Percentiles rank a stretch among this genome's conserved stretches.
Conservation (phyloP, 2,113 vertebrate species). For the Thymallus thymallus region DNA sequence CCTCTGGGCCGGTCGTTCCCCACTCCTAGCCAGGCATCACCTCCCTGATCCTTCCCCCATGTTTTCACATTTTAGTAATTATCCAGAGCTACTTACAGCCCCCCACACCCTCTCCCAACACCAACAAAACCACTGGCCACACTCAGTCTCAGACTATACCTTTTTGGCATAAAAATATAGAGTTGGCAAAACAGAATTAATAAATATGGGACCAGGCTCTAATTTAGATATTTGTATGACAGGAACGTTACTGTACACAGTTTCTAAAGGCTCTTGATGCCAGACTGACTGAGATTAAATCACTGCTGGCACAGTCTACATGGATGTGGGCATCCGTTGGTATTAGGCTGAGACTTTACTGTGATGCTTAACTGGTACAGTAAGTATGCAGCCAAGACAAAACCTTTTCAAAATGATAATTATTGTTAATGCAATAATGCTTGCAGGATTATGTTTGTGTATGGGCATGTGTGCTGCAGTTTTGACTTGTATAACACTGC, state of each 20-base stretch:
- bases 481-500: too few relatives aligned
- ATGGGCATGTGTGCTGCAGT: too few relatives aligned
- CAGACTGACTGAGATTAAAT: constrained; percentile 19
- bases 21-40: constrained; percentile 44
- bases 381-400: background rate
- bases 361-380: constrained; percentile 14
- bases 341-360: constrained; percentile 25
- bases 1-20: constrained; percentile 48
- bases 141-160: background rate
- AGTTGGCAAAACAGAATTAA: constrained; percentile 4
- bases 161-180: background rate
- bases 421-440: too few relatives aligned
- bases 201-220: background rate
- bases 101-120: background rate
- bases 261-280: constrained; percentile 23
- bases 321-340: constrained; percentile 26
- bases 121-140: constrained; percentile 33
- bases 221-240: constrained; percentile 30
- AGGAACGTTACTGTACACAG: constrained; percentile 35
- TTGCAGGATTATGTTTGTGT: too few relatives aligned
- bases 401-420: too few relatives aligned
- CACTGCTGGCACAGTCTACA: constrained; percentile 30
- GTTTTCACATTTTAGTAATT: background rate
- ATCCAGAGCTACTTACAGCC: background rate
- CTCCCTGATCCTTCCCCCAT: constrained; percentile 22